Conservation (phyloP, 2,797 vertebrate genomes). For the Sebastiscus tertius region DNA sequence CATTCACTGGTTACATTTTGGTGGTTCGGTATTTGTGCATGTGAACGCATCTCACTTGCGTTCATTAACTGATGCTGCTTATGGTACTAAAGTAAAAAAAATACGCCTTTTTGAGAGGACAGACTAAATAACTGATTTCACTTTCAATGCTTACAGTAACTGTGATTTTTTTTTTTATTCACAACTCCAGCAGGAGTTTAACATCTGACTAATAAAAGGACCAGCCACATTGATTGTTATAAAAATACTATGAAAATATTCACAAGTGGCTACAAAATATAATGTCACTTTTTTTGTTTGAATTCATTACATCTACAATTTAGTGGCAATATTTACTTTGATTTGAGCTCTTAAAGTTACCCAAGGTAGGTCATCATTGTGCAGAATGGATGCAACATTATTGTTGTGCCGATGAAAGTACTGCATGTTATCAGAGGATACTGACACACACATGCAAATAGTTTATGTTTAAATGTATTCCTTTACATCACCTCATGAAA, state of each 20-base stretch:
- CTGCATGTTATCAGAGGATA: neutral
- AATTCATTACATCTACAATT: neutral
- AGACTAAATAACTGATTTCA: slow-evolving; percentile 19
- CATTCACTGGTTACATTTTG: slow-evolving; percentile 3
- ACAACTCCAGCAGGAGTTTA: slow-evolving; percentile 4
- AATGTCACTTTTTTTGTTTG: neutral
- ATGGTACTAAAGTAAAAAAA: slow-evolving; percentile 25
- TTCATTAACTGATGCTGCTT: slow-evolving; percentile 47
- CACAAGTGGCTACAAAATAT: slow-evolving; percentile 2
- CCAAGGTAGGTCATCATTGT: neutral
- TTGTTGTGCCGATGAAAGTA: neutral
- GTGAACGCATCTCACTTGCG: slow-evolving; percentile 8
- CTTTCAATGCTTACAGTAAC: slow-evolving; percentile 27
- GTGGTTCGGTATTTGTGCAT: slow-evolving; percentile 33
- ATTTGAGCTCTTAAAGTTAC: slow-evolving; percentile 2
- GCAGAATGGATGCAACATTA: neutral
- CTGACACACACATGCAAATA: neutral
- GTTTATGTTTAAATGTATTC: neutral
- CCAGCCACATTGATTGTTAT: neutral
- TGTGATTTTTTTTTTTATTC: slow-evolving; percentile 18
- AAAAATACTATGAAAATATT: neutral
- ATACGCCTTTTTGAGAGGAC: neutral
- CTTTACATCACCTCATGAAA: slow-evolving; percentile 9
- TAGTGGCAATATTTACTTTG: neutral
- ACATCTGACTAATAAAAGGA: neutral